Percentiles rank a stretch among this genome's conserved stretches.
Conservation (phyloP, 2,797 vertebrate species). For the Numenius phaeopus region DNA sequence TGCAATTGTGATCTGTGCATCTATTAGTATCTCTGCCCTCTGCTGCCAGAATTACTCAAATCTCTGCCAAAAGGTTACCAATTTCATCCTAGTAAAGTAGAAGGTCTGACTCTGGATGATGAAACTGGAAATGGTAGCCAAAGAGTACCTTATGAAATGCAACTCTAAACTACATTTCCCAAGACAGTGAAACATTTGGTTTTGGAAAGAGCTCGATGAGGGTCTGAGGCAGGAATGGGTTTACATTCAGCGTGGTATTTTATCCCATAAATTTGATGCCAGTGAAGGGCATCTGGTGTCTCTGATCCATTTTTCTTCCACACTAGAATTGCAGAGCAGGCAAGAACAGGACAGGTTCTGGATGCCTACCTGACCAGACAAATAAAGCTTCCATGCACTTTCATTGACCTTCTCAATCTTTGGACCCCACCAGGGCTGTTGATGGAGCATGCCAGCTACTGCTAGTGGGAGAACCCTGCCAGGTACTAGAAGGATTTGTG, state of each 20-base stretch:
- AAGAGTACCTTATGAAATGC: not conserved
- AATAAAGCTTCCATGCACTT: not conserved
- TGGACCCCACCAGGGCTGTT: not conserved
- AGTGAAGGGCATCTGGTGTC: not conserved
- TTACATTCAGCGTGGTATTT: not conserved
- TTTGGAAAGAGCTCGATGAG: not conserved
- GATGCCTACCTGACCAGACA: not conserved
- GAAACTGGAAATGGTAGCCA: not conserved
- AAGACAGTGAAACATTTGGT: not conserved
- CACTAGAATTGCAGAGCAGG: not conserved
- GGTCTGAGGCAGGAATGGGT: not conserved
- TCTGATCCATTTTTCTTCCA: not conserved
- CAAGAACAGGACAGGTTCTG: not conserved
- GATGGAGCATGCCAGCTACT: not conserved
- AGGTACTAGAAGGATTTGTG: not conserved
- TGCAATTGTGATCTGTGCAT: not conserved
- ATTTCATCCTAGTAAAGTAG: not conserved
- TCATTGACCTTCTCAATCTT: not conserved
- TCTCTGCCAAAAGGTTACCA: not conserved
- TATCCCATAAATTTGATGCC: not conserved
- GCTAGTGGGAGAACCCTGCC: not conserved
- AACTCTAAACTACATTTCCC: not conserved
- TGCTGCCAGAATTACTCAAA: not conserved
- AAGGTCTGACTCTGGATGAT: not conserved
- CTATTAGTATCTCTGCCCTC: not conserved